Evolutionary conservation across 1,140 invertebrate species (phyloP), one percentile per base, ranked within the genome.

Genomic region (Nomia melanderi): DNA sequence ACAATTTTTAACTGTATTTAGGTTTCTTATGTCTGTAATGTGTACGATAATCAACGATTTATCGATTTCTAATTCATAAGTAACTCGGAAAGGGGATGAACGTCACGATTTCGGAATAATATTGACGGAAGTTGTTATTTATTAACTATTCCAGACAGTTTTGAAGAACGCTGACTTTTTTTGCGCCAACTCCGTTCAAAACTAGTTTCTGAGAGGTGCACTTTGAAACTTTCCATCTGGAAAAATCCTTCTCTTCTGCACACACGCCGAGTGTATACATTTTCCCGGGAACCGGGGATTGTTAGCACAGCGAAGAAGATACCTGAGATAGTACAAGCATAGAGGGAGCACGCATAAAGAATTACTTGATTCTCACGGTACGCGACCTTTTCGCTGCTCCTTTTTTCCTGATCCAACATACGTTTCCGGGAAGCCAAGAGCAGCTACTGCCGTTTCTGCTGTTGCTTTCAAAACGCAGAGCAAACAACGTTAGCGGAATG

Each of bases 321-420:
- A 66, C 50, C 50, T 56, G 36, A 41, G 47, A 56, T 66, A 66
- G 31, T n/a, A 14, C 44, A 20, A 17, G 17, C 53, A 74, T 41
- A 74, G 36, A 62, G n/a, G 23, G 27, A 56, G 50, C 62, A 56
- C 47, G 54, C 73, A 59, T 76, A 76, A 76, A 67, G 53, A 56
- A 57, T 75, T 75, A 69, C 54, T 59, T 47, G 63, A 76, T 76
- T 69, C 39, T 69, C 64, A 17, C 64, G 39, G 64, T 27, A 29
- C 17, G 25, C 64, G n/a, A 25, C 17, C 57, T 67, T 67, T 33
- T 27, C 11, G 33, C 14, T 25, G 25, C n/a, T 44, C 29, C 29
- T 57, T 56, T 74, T 75, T 29, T 5, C 25, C 14, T 14, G 47
- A 56, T 69, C 36, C 53, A 50, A 44, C 39, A 23, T 31, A 25